These are phyloP conservation scores for Rhinopomastus cyanomelas DNA, from an alignment of 2,113 vertebrate species.

Conservation along the genomic window DNA sequence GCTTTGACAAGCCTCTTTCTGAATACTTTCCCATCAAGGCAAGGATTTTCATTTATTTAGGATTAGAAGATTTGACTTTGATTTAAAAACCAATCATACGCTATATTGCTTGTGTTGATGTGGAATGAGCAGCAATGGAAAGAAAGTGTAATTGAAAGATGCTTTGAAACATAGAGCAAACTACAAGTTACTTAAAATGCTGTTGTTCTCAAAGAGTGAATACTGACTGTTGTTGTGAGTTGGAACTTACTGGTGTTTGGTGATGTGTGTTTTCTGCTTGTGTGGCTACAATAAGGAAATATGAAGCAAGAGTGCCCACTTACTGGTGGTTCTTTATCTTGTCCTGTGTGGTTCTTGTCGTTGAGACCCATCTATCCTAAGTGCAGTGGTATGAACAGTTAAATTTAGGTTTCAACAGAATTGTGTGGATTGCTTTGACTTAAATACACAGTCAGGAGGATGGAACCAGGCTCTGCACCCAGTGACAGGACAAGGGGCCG, in stretches of 20 bases:
- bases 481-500: too few relatives aligned
- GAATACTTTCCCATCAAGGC: conserved; percentile 98
- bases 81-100: background rate
- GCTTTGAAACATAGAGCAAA: background rate
- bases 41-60: conserved; percentile 75
- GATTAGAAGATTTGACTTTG: conserved; percentile 60
- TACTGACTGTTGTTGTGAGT: background rate
- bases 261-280: background rate
- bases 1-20: conserved; percentile 87
- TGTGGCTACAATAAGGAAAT: background rate
- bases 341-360: background rate
- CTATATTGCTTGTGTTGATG: conserved; percentile 15
- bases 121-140: conserved; percentile 22
- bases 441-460: background rate
- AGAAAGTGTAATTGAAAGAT: conserved; percentile 53
- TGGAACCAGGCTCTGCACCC: too few relatives aligned
- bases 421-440: background rate
- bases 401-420: background rate
- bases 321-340: background rate
- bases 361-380: background rate
- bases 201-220: background rate
- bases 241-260: background rate
- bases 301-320: background rate
- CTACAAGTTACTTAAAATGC: background rate
- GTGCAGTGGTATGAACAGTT: background rate